phyloP scores from a whole-genome alignment of 2,888 invertebrate genomes.

The Lycia hirtaria region DNA sequence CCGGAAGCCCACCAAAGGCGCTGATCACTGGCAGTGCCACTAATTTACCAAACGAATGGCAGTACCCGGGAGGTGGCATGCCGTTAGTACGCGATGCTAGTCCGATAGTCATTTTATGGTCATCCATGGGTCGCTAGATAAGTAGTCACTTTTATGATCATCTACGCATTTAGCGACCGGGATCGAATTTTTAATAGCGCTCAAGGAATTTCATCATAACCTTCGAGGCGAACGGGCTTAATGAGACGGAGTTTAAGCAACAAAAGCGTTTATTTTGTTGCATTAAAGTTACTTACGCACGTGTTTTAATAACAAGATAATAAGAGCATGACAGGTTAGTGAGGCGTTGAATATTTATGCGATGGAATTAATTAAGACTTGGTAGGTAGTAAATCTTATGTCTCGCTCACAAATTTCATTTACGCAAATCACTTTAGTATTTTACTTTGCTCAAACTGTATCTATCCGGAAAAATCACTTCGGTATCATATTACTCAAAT shows the following conservation, averaged over 20 bases:
- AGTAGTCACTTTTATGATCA: constrained; percentile 61
- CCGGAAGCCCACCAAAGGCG: constrained; percentile 73
- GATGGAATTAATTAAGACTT: constrained; percentile 18
- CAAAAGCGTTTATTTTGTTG: constrained; percentile 49
- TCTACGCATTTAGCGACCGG: constrained; percentile 53
- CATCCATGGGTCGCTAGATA: constrained; percentile 58
- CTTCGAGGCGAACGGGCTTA: constrained; percentile 46
- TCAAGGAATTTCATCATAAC: constrained; percentile 61
- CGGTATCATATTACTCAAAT: too few species aligned
- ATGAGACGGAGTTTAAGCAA: constrained; percentile 36
- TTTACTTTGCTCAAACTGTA: too few species aligned
- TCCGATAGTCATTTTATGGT: constrained; percentile 62
- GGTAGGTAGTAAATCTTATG: too few species aligned
- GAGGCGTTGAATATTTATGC: constrained; percentile 18
- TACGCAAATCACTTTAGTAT: too few species aligned
- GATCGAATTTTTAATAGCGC: constrained; percentile 60
- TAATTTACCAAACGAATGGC: constrained; percentile 57
- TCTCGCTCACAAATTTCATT: too few species aligned
- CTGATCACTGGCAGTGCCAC: constrained; percentile 41
- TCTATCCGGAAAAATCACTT: too few species aligned
- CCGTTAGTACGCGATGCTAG: constrained; percentile 58
- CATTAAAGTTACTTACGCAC: constrained; percentile 65
- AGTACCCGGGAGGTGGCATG: constrained; percentile 59
- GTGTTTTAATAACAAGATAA: constrained; percentile 58
- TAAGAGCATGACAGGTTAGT: constrained; percentile 16